Evolutionary conservation across 2,797 vertebrate genomes (phyloP), one percentile per base, ranked within the genome.

Genomic region (Zalophus californianus): DNA sequence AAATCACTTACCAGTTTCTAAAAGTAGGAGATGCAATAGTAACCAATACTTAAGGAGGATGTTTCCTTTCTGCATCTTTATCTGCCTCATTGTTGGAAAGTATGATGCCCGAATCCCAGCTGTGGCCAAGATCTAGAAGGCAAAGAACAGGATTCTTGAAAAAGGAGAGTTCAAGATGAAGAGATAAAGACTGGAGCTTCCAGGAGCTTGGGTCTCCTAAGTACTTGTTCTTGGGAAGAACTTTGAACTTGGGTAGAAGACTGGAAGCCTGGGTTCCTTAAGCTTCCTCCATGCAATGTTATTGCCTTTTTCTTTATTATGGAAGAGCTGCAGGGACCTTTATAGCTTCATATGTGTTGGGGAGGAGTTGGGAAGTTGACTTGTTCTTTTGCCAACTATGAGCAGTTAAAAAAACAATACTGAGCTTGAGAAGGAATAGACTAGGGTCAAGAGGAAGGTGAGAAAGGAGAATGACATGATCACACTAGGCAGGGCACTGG

Each of bases 1-100:
- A 77, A 88, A 77, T 38, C 38, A 97, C 98, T 98, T 23, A 97
- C 97, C 96, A 5, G 18, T 2, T 86, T 21, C 77, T 70, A 84
- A 89, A 66, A 96, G 87, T 84, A 97, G 87, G 82, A 98, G 60
- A 18, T 54, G 41, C 32, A 91, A 20, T 2, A 97, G 83, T 23
- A 97, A 32, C 93, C 96, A 95, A 8, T 7, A 58, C 7, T 2
- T n/a, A 75, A 86, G 41, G 48, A n/a, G 1, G 77, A n/a, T 1
- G 14, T 64, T 84, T 72, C 44, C 48, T 64, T 60, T 97, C 77
- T 66, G 52, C 94, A 80, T 97, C 44, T 89, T 58, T 58, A 73
- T 80, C 35, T 86, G 62, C 29, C 25, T 90, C n/a, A 58, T 14
- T 41, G 44, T 73, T 84, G 73, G 41, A 68, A 91, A 72, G 68